Evolutionary conservation across 1,140 invertebrate genomes (phyloP), one percentile per base, ranked within the genome.

Genomic region (Drosophila busckii): DNA sequence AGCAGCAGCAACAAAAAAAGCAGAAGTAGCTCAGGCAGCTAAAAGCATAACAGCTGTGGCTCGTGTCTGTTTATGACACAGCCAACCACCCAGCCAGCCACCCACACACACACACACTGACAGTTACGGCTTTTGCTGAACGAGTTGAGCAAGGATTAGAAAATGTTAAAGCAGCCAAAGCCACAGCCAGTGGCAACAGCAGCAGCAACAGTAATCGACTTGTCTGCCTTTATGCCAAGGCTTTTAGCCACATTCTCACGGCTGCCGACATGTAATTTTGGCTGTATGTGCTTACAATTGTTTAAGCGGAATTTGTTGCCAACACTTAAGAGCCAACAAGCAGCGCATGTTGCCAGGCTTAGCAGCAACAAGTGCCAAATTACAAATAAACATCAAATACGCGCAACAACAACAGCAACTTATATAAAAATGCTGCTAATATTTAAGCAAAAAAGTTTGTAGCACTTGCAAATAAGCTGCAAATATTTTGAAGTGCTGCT

Each of bases 61-160:
- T 54, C 20, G 45, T 20, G 22, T 20, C 56, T 45, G 56, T 40
- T 58, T 41, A 58, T 58, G 54, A 50, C 28, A 28, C 46, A 22
- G n/a, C n/a, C n/a, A 15, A 37, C 16, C 17, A n/a, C 22, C 32
- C 20, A 34, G 20, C 32, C 37, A 23, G n/a, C 38, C 20, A 9
- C 22, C 22, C 10, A 13, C 28, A 31, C n/a, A 25, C 16, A 34
- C 31, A 34, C n/a, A n/a, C n/a, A n/a, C n/a, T n/a, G n/a, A n/a
- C n/a, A n/a, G n/a, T n/a, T n/a, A n/a, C n/a, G n/a, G n/a, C n/a
- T n/a, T n/a, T n/a, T n/a, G n/a, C n/a, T n/a, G n/a, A n/a, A n/a
- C n/a, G n/a, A n/a, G n/a, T n/a, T n/a, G n/a, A n/a, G 17, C 16
- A 41, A 19, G 56, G 50, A 38, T 60, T 60, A 60, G 40, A 60